phyloP scores from a whole-genome alignment of 2,797 vertebrate species.

The Natrix natrix region DNA sequence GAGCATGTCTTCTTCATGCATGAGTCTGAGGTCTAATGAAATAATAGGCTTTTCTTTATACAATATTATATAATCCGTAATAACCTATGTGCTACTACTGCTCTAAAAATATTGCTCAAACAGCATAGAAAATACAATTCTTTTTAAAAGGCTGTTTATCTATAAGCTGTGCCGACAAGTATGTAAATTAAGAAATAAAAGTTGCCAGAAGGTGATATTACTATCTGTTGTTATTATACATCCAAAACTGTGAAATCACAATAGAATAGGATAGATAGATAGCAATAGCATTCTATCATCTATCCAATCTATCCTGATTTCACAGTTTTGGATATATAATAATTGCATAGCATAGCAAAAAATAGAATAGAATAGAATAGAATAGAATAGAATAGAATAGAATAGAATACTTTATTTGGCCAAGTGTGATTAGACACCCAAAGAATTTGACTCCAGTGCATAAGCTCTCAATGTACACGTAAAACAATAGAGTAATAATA shows the following conservation, averaged over 20 bases:
- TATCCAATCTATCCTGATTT: too few species aligned
- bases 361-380: too few species aligned
- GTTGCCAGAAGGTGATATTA: background rate
- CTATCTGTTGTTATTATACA: background rate
- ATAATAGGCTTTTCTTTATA: background rate
- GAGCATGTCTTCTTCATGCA: background rate
- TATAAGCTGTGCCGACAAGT: background rate
- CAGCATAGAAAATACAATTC: background rate
- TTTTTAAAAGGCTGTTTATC: background rate
- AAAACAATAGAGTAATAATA: too few species aligned
- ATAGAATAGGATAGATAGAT: too few species aligned
- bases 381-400: too few species aligned
- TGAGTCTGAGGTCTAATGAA: background rate
- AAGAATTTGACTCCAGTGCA: too few species aligned
- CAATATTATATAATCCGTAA: background rate
- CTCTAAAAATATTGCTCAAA: background rate
- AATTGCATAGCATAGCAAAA: too few species aligned
- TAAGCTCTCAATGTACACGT: too few species aligned
- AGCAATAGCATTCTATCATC: too few species aligned
- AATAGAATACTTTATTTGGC: too few species aligned
- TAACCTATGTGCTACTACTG: background rate
- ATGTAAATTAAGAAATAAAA: background rate
- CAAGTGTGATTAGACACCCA: too few species aligned
- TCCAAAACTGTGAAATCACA: background rate
- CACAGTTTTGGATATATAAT: too few species aligned